Percentiles rank a stretch among this genome's conserved stretches.
Evolutionary conservation across 2,888 invertebrate species (phyloP).

Genomic region (Palloptera scutellata): DNA sequence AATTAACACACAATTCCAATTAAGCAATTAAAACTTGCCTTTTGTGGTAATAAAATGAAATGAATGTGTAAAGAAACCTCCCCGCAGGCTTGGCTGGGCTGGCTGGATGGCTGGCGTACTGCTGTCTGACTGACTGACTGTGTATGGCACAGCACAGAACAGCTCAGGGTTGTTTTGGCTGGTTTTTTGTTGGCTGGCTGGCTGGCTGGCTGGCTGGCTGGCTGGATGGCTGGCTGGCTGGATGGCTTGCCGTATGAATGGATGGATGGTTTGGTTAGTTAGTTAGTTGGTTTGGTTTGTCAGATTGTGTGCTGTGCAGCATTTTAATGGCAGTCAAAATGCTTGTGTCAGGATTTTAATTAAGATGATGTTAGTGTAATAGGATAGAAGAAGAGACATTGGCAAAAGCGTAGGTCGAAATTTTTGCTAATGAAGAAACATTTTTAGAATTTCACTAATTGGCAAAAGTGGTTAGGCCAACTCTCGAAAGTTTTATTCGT

Average conservation of each 20-base stretch:
- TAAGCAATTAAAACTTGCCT: slow-evolving; percentile 59
- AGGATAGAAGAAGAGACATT: slow-evolving; percentile 59
- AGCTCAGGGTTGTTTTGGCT: slow-evolving; percentile 13
- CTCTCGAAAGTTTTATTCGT: no score
- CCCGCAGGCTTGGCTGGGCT: background rate
- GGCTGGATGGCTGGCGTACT: background rate
- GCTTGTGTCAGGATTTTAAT: slow-evolving; percentile 59
- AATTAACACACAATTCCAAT: slow-evolving; percentile 53
- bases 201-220: background rate
- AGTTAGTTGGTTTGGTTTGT: slow-evolving; percentile 25
- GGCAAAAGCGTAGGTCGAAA: slow-evolving; percentile 61
- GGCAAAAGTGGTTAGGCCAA: slow-evolving; percentile 44
- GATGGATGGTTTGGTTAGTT: no score
- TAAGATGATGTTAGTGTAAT: slow-evolving; percentile 61
- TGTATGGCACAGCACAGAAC: slow-evolving; percentile 1
- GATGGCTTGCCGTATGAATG: no score
- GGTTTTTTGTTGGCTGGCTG: background rate
- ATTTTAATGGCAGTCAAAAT: slow-evolving; percentile 40
- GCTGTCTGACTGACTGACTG: slow-evolving; percentile 21
- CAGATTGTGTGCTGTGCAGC: slow-evolving; percentile 33
- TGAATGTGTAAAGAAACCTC: slow-evolving; percentile 22
- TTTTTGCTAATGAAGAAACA: slow-evolving; percentile 59
- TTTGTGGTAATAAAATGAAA: slow-evolving; percentile 43
- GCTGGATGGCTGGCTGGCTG: background rate
- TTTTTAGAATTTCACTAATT: slow-evolving; percentile 57